Conservation (phyloP, 2,797 vertebrate genomes). For the Setipinna tenuifilis region DNA sequence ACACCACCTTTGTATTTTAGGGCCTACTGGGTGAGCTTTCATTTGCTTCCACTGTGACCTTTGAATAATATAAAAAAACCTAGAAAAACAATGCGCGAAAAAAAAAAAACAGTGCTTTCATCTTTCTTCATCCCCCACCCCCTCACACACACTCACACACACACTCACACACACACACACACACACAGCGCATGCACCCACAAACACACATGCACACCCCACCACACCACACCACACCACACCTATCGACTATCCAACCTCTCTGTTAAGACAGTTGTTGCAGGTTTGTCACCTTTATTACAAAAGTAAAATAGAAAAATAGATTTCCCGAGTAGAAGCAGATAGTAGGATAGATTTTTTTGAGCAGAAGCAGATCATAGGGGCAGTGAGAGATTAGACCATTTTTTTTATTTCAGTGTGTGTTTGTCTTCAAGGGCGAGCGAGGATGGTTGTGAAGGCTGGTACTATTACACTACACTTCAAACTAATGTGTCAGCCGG, state of each 20-base stretch:
- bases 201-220: neutral
- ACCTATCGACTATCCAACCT: too few relatives aligned
- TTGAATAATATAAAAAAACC: slow-evolving; percentile 31
- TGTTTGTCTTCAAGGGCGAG: neutral
- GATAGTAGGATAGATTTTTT: neutral
- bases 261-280: neutral
- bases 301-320: neutral
- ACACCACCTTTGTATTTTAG: slow-evolving; percentile 40
- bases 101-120: slow-evolving; percentile 48
- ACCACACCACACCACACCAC: neutral
- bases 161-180: neutral
- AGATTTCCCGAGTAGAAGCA: neutral
- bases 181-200: neutral
- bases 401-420: neutral
- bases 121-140: slow-evolving; percentile 40
- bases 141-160: slow-evolving; percentile 25
- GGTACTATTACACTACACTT: neutral
- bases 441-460: too few relatives aligned
- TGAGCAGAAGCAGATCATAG: neutral
- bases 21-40: slow-evolving; percentile 27
- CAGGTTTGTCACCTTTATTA: neutral
- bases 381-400: neutral
- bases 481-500: slow-evolving; percentile 11
- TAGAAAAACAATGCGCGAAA: neutral
- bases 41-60: slow-evolving; percentile 54